Evolutionary conservation across 2,888 invertebrate species (phyloP).

Genomic region (Volucella inflata): DNA sequence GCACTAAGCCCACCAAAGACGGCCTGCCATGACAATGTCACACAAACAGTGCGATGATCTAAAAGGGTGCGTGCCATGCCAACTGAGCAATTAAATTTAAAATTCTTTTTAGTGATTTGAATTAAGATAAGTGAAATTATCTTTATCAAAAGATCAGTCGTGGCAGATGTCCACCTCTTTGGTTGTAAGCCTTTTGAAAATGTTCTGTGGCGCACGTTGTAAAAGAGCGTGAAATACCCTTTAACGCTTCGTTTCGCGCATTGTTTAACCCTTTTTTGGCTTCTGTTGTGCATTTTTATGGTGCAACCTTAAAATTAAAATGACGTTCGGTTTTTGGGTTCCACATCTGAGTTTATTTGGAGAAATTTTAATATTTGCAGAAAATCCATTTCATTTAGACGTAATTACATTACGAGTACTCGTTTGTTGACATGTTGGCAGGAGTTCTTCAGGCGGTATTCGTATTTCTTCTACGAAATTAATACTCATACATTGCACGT

Average conservation of each 20-base stretch:
- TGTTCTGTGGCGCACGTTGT: constrained; percentile 32
- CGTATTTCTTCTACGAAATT: constrained; percentile 23
- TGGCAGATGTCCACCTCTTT: constrained; percentile 74
- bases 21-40: not conserved
- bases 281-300: constrained; percentile 62
- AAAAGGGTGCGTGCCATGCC: constrained; percentile 66
- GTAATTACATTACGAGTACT: constrained; percentile 68
- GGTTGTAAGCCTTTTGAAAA: constrained; percentile 24
- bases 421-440: constrained; percentile 19
- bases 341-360: constrained; percentile 9
- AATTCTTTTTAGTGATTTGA: constrained; percentile 64
- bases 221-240: constrained; percentile 68
- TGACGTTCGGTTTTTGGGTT: not conserved
- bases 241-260: constrained; percentile 60
- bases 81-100: constrained; percentile 69
- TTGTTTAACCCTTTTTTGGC: constrained; percentile 67
- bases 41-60: not conserved
- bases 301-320: constrained; percentile 40
- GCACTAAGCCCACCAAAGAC: constrained; percentile 45
- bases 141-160: constrained; percentile 65
- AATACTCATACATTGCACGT: constrained; percentile 61
- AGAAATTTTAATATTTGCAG: constrained; percentile 10
- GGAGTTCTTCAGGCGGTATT: not conserved
- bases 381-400: constrained; percentile 45
- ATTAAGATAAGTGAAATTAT: constrained; percentile 69